These are phyloP conservation scores for Gila robusta DNA, from an alignment of 2,797 vertebrate species.

Conservation along the genomic window DNA sequence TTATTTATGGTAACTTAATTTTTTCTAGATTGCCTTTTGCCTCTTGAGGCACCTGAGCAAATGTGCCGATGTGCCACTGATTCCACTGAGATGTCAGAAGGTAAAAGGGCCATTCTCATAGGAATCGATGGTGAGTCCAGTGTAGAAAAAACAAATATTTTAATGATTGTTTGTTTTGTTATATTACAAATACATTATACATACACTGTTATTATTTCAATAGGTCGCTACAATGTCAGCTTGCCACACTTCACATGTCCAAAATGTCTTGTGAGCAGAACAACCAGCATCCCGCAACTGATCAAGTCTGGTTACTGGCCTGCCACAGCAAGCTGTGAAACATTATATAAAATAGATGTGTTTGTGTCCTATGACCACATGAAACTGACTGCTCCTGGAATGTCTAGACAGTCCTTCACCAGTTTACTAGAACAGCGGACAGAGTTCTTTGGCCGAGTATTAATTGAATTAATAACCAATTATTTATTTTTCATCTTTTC, in stretches of 20 bases:
- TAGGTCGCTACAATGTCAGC: not conserved
- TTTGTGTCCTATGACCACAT: slow-evolving; percentile 1
- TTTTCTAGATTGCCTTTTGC: slow-evolving; percentile 2
- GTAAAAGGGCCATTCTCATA: slow-evolving; percentile 5
- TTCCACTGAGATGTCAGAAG: not conserved
- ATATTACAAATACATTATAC: not conserved
- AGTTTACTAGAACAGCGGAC: slow-evolving; percentile 4
- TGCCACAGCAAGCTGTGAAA: not conserved
- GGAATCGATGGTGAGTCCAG: slow-evolving; percentile 5
- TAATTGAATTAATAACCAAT: not conserved
- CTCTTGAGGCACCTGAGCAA: not conserved
- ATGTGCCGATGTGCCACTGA: not conserved
- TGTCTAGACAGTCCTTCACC: not conserved
- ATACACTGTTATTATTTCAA: not conserved
- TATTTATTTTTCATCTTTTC: not conserved
- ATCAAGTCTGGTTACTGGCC: slow-evolving; percentile 7
- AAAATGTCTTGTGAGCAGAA: not conserved
- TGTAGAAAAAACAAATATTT: not conserved
- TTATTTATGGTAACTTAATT: not conserved
- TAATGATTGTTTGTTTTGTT: not conserved
- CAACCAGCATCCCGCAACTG: not conserved
- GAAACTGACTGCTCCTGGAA: not conserved
- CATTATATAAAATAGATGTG: not conserved
- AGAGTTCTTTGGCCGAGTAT: slow-evolving; percentile 1
- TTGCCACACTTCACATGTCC: not conserved